Percentiles rank a stretch among this genome's conserved stretches.
Conservation (phyloP, 2,797 vertebrate genomes). For the Pipistrellus nathusii region DNA sequence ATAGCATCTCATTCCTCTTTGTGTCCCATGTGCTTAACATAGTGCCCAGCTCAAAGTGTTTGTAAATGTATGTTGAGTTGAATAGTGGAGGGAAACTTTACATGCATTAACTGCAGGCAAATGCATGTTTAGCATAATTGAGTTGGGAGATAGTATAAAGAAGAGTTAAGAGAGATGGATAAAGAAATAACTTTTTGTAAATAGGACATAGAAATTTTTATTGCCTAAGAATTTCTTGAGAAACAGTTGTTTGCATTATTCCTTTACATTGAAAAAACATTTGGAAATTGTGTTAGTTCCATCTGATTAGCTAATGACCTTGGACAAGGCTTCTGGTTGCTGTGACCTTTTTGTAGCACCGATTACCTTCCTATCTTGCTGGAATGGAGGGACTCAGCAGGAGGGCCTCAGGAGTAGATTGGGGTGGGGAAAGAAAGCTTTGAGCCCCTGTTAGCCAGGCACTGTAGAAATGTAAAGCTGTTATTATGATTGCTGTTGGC, state of each 20-base stretch:
- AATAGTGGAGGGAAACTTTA: constrained; percentile 43
- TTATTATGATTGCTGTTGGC: constrained; percentile 31
- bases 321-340: constrained; percentile 46
- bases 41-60: constrained; percentile 11
- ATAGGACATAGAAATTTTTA: constrained; percentile 30
- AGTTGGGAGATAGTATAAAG: constrained; percentile 43
- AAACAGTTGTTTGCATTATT: constrained; percentile 48
- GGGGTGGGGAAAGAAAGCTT: constrained; percentile 2
- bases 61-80: constrained; percentile 20
- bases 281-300: constrained; percentile 15
- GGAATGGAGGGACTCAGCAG: not conserved
- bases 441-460: not conserved
- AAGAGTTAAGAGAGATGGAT: not conserved
- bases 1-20: constrained; percentile 33
- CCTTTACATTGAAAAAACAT: constrained; percentile 21
- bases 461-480: not conserved
- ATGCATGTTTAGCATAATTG: not conserved
- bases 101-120: not conserved
- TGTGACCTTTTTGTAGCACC: constrained; percentile 49
- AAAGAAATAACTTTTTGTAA: constrained; percentile 30
- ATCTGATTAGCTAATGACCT: constrained; percentile 20
- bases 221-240: constrained; percentile 49
- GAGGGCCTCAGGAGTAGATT: not conserved
- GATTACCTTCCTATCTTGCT: not conserved
- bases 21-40: not conserved